Base-by-base conservation (phyloP, 2,888 invertebrate genomes). In the Agrochola circellaris region DNA sequence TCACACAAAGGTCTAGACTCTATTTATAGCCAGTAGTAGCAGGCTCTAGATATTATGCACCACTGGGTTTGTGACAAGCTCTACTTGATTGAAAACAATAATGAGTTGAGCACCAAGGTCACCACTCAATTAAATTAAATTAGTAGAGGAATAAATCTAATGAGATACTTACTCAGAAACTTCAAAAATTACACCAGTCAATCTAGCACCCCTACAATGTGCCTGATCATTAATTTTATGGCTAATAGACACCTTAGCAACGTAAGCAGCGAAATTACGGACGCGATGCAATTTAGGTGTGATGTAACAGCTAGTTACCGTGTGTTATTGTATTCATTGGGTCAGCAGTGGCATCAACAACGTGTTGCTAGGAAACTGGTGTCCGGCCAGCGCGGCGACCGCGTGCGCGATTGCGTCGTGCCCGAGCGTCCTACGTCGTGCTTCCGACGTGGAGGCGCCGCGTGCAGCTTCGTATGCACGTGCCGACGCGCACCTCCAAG, bases 321-420 rank as follows among this genome's bases (percentile, higher is more conserved):
- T 95, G 95, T 95, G 96, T 95, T 95, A 93, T 95, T 95, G 95
- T 95, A 92, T 95, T 95, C 94, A 95, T 93, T 94, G 92, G 95
- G 95, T 95, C 94, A 95, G 93, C 93, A 93, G 93, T 92, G 92
- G 95, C 94, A 94, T 96, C 96, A 96, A 96, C 96, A 96, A 94
- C 94, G 93, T 95, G 96, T 96, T 96, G 96, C 96, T 96, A 96
- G 95, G 96, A 96, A 95, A 96, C 96, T 95, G 92, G 90, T 92
- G 92, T 88, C 85, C 85, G 90, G 89, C 87, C 89, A 91, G 91
- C 91, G 91, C 91, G 91, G 87, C 91, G 87, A 90, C 92, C 91
- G 91, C 91, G 90, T 93, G 93, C 92, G 93, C 89, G 92, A 87
- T 88, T 90, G 89, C 92, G 92, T 89, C 92, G 87, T 89, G 90